A percentile compares a stretch with the other conserved stretches of the same genome.
Conservation (phyloP, 2,113 vertebrate species). For the Dermatemys mawii region DNA sequence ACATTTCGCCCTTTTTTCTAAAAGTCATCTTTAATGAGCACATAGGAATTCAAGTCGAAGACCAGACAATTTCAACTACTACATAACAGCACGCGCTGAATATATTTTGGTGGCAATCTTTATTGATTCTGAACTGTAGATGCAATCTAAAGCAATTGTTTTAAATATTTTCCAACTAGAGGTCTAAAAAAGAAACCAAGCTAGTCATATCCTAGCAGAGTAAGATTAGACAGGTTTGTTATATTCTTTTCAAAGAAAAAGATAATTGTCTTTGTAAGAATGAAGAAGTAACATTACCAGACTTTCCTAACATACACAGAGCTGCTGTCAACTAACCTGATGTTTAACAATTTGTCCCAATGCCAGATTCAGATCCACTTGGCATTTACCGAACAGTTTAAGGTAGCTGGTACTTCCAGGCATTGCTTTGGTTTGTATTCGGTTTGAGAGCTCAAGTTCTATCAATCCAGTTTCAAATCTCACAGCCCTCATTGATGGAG, state of each 20-base stretch:
- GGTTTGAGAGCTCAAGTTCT: conserved; percentile 95
- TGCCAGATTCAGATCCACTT: conserved; percentile 96
- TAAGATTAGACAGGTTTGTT: background rate
- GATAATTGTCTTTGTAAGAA: background rate
- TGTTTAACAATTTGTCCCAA: conserved; percentile 98
- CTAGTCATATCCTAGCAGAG: background rate
- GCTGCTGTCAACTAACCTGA: conserved; percentile 81
- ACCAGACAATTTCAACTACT: background rate
- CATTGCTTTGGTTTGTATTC: conserved; percentile 95
- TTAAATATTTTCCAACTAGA: background rate
- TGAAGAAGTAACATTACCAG: background rate
- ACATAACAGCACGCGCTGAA: background rate
- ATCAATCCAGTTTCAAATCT: conserved; percentile 98
- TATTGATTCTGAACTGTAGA: background rate
- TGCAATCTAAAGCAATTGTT: background rate
- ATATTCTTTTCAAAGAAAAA: background rate
- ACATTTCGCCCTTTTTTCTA: background rate
- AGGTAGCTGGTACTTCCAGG: conserved; percentile 96
- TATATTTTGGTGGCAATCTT: background rate
- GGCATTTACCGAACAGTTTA: conserved; percentile 98
- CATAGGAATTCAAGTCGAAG: background rate
- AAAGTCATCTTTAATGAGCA: background rate
- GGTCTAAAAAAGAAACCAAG: background rate
- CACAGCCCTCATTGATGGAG: conserved; percentile 97
- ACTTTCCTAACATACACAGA: background rate